Percentiles rank a stretch among this genome's conserved stretches.
These are phyloP conservation scores for Prinia subflava DNA, from an alignment of 2,113 vertebrate genomes.

Conservation along the genomic window DNA sequence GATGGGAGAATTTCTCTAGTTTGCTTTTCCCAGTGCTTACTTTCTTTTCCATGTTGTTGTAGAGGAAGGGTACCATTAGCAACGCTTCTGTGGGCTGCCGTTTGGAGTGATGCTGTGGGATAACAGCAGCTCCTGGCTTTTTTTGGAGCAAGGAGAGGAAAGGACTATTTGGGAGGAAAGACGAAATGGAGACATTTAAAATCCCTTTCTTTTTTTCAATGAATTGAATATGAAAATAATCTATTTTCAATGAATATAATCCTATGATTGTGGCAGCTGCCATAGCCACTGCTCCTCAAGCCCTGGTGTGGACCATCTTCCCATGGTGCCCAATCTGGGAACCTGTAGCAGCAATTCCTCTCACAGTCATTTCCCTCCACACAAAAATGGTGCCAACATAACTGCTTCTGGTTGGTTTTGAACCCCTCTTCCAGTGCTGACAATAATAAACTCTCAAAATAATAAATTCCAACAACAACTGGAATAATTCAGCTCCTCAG, in stretches of 20 bases:
- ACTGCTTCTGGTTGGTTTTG: background rate
- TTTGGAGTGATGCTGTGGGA: background rate
- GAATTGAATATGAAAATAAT: background rate
- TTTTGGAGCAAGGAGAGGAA: background rate
- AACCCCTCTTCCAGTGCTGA: background rate
- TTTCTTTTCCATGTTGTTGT: background rate
- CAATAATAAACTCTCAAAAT: background rate
- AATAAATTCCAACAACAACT: background rate
- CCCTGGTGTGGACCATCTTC: background rate
- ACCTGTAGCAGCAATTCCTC: background rate
- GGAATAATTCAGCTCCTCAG: background rate
- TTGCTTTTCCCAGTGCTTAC: background rate
- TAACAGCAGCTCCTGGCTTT: background rate
- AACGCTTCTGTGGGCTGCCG: background rate
- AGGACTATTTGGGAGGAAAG: background rate
- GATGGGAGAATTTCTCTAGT: background rate
- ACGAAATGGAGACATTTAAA: background rate
- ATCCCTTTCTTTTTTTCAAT: background rate
- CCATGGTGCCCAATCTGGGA: background rate
- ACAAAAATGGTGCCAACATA: background rate
- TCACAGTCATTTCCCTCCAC: background rate
- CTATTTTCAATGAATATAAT: background rate
- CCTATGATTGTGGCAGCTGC: rapidly evolving
- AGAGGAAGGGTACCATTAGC: background rate
- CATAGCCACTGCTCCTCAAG: background rate